Conservation (phyloP, 2,888 invertebrate species). For the Morpho achilles region DNA sequence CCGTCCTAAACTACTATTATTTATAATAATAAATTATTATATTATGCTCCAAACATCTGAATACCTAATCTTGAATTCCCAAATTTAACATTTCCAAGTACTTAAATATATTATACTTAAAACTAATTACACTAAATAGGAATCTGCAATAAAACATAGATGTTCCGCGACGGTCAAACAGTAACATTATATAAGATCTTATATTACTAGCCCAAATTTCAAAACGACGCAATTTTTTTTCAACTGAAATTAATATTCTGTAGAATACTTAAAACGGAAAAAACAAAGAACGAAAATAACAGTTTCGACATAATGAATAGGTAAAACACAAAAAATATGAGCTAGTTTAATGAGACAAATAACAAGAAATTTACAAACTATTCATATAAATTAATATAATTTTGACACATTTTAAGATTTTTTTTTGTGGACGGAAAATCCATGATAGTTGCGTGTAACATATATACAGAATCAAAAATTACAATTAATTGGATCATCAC, state of each 20-base stretch:
- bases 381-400: neutral
- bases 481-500: conserved; percentile 5
- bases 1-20: conserved; percentile 46
- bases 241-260: too few species aligned
- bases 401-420: neutral
- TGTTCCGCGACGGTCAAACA: conserved; percentile 22
- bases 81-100: conserved; percentile 31
- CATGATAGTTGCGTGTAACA: conserved; percentile 1
- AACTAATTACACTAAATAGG: conserved; percentile 68
- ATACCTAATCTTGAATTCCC: conserved; percentile 37
- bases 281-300: too few species aligned
- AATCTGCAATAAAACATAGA: conserved; percentile 70
- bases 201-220: too few species aligned
- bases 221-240: too few species aligned
- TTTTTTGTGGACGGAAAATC: conserved; percentile 18
- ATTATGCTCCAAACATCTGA: conserved; percentile 44
- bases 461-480: conserved; percentile 2
- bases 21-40: conserved; percentile 49
- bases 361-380: neutral
- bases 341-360: too few species aligned
- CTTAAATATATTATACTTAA: conserved; percentile 57
- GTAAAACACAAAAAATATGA: too few species aligned
- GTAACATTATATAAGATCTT: neutral
- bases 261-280: too few species aligned
- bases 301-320: too few species aligned